Base-by-base conservation (phyloP, 2,888 invertebrate species). In the Pterostichus madidus region DNA sequence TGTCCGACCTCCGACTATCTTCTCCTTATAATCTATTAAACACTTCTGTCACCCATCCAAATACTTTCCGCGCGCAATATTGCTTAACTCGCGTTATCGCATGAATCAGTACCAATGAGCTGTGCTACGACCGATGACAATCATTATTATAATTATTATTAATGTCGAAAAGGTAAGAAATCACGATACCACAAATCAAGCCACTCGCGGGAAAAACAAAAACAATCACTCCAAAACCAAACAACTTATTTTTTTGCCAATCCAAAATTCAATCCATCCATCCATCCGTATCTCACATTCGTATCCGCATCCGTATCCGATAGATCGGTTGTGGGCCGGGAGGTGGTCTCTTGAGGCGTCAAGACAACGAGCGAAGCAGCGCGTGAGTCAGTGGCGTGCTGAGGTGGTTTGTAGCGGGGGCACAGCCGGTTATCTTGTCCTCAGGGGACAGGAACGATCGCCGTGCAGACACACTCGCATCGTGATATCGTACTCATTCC, bases 211-310 rank as follows among this genome's bases (percentile, higher is more conserved):
- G 3, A n/a, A 10, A 52, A 52, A 13, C 13, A 52, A 52, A 13
- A 52, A 13, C 52, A 39, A 59, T 17, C 32, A 59, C 59, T 24
- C 24, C 31, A 64, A 64, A 64, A 64, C 59, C 59, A 59, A 59
- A 39, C 32, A 64, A 35, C 64, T 64, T 64, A 32, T 64, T 32
- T 39, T 52, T 64, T 64, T 64, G 32, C 64, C 35, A 64, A 64
- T 59, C 35, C 13, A 35, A 64, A 64, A 64, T 64, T 64, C 64
- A 64, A 64, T 64, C 15, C 64, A 64, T 64, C 64, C 64, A 64
- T 64, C 64, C 39, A 64, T 39, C 64, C 64, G 3, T 5, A 52
- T 52, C 52, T 52, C 52, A 5, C 52, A 39, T 1, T 13, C 52
- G 52, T 13, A 52, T 52, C 52, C 39, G 8, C 24, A 24, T 24